phyloP scores from a whole-genome alignment of 2,113 vertebrate species.

The Seriola aureovittata region DNA sequence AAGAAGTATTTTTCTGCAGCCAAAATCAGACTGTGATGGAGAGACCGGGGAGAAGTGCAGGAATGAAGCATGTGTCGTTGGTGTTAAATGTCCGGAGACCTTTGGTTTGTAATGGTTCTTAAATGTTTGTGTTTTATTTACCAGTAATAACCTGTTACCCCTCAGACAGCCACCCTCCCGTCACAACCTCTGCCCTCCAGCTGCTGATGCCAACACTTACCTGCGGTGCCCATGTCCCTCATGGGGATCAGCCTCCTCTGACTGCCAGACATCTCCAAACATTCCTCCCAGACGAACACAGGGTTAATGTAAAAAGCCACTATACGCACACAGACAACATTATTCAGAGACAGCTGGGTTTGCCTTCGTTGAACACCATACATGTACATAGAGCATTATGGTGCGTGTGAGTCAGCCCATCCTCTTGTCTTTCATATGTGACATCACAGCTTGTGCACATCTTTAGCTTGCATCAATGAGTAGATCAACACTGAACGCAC shows the following conservation, averaged over 20 bases:
- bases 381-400: constrained; percentile 62
- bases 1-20: constrained; percentile 50
- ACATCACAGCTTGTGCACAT: constrained; percentile 71
- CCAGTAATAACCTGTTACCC: constrained; percentile 40
- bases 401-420: constrained; percentile 53
- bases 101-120: constrained; percentile 49
- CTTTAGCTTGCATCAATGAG: constrained; percentile 55
- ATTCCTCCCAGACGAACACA: constrained; percentile 81
- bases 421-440: constrained; percentile 38
- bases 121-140: constrained; percentile 60
- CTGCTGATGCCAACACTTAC: constrained; percentile 57
- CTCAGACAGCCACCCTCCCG: constrained; percentile 19
- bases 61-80: constrained; percentile 59
- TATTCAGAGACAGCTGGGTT: constrained; percentile 53
- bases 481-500: constrained; percentile 50
- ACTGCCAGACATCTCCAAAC: constrained; percentile 81
- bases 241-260: constrained; percentile 59
- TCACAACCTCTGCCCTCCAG: constrained; percentile 50
- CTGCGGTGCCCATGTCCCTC: constrained; percentile 39
- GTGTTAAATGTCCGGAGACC: constrained; percentile 53
- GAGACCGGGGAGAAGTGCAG: constrained; percentile 33
- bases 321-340: constrained; percentile 26
- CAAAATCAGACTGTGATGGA: constrained; percentile 29
- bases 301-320: constrained; percentile 69
- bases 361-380: constrained; percentile 45